phyloP scores from a whole-genome alignment of 2,797 vertebrate species.

The Eremophila alpestris region DNA sequence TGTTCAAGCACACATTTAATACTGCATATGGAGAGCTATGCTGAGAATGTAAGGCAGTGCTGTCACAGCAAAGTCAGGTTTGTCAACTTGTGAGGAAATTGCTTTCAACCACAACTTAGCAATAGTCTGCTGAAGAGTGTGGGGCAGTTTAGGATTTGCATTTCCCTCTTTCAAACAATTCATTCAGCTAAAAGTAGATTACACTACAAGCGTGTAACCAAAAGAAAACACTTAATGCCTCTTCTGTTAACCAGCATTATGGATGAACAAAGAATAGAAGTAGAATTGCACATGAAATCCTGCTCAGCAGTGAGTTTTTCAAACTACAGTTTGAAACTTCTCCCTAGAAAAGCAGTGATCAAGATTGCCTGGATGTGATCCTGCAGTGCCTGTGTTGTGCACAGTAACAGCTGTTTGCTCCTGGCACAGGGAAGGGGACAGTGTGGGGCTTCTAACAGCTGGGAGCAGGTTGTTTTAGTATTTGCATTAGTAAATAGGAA shows the following conservation, averaged over 20 bases:
- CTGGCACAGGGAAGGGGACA: not conserved
- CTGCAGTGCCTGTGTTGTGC: not conserved
- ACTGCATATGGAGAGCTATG: not conserved
- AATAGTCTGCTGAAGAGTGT: not conserved
- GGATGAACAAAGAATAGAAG: not conserved
- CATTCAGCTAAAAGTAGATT: not conserved
- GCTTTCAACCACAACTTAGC: not conserved
- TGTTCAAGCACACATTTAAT: not conserved
- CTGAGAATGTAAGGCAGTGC: not conserved
- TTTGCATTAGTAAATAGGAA: conserved; percentile 15
- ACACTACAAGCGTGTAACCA: not conserved
- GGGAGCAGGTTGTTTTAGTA: not conserved
- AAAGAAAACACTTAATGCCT: not conserved
- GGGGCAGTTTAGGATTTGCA: not conserved
- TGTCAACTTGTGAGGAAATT: not conserved
- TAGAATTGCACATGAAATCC: not conserved
- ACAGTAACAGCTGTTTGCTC: not conserved
- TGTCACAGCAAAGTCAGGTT: not conserved
- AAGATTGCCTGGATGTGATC: not conserved
- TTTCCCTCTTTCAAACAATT: not conserved
- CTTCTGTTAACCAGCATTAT: not conserved
- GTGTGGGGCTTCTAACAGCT: not conserved
- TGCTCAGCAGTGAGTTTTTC: not conserved
- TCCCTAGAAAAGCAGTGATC: not conserved
- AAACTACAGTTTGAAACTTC: not conserved